Percentiles rank a stretch among this genome's conserved stretches.
These are phyloP conservation scores for Corvus moneduloides DNA, from an alignment of 2,113 vertebrate species.

Conservation along the genomic window DNA sequence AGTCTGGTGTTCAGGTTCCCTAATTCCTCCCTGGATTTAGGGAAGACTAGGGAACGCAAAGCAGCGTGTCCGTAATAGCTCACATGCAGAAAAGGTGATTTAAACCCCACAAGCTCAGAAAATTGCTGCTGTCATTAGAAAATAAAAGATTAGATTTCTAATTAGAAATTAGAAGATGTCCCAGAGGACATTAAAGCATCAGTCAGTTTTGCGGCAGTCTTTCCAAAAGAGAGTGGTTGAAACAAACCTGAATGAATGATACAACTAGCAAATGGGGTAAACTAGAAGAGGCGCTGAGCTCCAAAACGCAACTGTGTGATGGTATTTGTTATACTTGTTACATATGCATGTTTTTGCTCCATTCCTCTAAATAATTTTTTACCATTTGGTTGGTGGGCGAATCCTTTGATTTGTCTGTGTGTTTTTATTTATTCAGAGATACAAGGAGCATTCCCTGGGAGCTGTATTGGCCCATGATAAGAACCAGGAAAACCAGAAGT, in stretches of 20 bases:
- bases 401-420: neutral
- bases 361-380: neutral
- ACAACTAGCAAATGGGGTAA: neutral
- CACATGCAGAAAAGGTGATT: neutral
- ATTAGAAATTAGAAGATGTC: neutral
- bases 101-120: neutral
- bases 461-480: neutral
- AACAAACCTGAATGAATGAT: neutral
- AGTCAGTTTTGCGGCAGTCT: neutral
- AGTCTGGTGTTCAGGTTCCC: neutral
- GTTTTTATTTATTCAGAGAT: neutral
- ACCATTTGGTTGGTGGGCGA: neutral
- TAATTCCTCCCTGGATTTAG: neutral
- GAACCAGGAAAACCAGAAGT: neutral
- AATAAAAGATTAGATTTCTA: neutral
- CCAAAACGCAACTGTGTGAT: neutral
- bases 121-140: neutral
- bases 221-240: neutral
- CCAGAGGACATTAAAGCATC: neutral
- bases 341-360: neutral
- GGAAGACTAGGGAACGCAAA: no score
- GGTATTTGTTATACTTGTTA: neutral
- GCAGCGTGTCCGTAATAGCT: fast-evolving
- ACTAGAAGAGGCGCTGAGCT: neutral
- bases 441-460: neutral